Evolutionary conservation across 2,113 vertebrate genomes (phyloP).

Genomic region (Clarias macrocephalus): DNA sequence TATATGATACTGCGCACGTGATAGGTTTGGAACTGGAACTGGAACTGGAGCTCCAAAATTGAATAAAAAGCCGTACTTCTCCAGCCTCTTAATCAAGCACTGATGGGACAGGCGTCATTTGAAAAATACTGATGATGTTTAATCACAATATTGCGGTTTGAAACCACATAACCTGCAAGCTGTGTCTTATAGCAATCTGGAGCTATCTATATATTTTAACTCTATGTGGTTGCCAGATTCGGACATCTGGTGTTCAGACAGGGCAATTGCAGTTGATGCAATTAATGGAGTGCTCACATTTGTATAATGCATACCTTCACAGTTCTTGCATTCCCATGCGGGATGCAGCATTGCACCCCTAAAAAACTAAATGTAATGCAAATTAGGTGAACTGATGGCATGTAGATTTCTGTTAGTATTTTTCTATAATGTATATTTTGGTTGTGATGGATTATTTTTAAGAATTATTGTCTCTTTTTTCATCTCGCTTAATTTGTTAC

Average conservation of each 20-base stretch:
- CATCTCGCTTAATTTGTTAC: neutral
- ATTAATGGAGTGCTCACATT: neutral
- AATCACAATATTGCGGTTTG: neutral
- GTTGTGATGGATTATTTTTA: neutral
- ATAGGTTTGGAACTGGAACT: neutral
- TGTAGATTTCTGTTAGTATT: neutral
- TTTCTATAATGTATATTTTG: neutral
- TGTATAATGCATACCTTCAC: neutral
- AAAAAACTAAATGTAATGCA: neutral
- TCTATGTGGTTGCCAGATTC: neutral
- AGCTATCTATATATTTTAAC: neutral
- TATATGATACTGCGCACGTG: neutral
- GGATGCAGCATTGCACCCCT: neutral
- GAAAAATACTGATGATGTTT: neutral
- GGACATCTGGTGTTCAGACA: neutral
- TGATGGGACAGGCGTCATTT: neutral
- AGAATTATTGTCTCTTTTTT: conserved; percentile 4
- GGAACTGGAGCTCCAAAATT: neutral
- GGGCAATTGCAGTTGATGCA: neutral
- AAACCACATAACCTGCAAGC: neutral
- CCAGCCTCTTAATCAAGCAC: neutral
- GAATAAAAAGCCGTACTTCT: neutral
- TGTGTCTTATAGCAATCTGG: neutral
- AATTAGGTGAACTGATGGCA: neutral
- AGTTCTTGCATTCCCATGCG: neutral